Percentiles rank a stretch among this genome's conserved stretches.
Conservation (phyloP, 2,113 vertebrate genomes). For the Platichthys stellatus region DNA sequence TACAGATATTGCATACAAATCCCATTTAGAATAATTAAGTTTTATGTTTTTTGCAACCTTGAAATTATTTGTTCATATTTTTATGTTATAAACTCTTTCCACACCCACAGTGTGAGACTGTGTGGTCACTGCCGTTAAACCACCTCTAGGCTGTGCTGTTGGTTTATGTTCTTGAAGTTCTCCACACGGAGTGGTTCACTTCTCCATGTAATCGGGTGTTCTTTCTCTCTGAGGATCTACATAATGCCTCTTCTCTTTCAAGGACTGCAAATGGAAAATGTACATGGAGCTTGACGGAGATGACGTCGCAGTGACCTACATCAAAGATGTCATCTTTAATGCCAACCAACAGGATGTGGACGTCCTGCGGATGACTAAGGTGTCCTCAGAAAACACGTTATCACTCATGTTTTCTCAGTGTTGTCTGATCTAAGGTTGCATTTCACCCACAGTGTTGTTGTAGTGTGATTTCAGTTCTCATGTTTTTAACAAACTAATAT, state of each 20-base stretch:
- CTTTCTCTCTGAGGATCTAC: conserved; percentile 9
- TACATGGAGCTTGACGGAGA: conserved; percentile 98
- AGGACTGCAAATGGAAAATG: conserved; percentile 99
- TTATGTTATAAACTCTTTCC: conserved; percentile 29
- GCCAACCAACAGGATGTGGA: conserved; percentile 89
- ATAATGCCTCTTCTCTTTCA: conserved; percentile 71
- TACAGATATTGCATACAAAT: not conserved
- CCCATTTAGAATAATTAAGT: not conserved
- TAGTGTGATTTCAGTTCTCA: not conserved
- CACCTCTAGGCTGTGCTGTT: conserved; percentile 85
- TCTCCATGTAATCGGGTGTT: not conserved
- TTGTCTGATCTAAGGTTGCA: not conserved
- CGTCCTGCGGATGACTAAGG: conserved; percentile 94
- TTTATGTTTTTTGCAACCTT: not conserved
- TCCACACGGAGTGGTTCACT: not conserved
- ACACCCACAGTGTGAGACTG: not conserved
- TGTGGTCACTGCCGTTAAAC: conserved; percentile 48
- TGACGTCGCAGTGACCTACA: conserved; percentile 95
- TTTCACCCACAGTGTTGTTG: not conserved
- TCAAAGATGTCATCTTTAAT: conserved; percentile 97
- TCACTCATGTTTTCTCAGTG: not conserved
- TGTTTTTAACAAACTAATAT: not conserved
- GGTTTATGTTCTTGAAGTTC: conserved; percentile 72
- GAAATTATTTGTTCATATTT: not conserved
- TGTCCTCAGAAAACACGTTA: conserved; percentile 55